These are phyloP conservation scores for Heterodera filipjevi DNA, from an alignment of 2,888 invertebrate genomes.

Conservation along the genomic window DNA sequence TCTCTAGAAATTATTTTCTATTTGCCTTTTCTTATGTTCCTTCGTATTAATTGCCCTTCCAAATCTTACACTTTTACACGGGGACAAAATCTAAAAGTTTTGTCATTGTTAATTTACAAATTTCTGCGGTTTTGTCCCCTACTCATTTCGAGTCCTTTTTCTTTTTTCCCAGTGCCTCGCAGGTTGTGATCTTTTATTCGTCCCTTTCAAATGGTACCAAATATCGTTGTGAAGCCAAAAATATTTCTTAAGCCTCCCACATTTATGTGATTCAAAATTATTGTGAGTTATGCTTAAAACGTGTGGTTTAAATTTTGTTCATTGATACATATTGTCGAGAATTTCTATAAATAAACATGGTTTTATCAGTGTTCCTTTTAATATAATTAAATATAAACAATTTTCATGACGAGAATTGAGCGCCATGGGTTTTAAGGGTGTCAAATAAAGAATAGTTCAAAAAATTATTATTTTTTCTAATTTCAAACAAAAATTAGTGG, in stretches of 20 bases:
- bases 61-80: not conserved
- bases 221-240: not conserved
- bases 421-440: not conserved
- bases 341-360: not conserved
- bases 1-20: not conserved
- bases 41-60: slow-evolving; percentile 20
- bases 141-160: not conserved
- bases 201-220: not conserved
- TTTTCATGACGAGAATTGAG: not conserved
- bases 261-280: not conserved
- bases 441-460: too few relatives aligned
- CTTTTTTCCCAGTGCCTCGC: slow-evolving; percentile 20
- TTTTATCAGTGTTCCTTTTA: not conserved
- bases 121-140: not conserved
- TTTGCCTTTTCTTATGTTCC: not conserved
- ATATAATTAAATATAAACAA: too few relatives aligned
- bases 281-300: not conserved
- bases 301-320: not conserved
- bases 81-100: not conserved
- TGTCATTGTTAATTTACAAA: not conserved
- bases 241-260: not conserved
- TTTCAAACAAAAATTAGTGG: too few relatives aligned
- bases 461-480: too few relatives aligned
- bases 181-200: slow-evolving; percentile 14
- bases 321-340: not conserved